A percentile compares a stretch with the other conserved stretches of the same genome.
These are phyloP conservation scores for Otolemur garnettii DNA, from an alignment of 2,113 vertebrate genomes.

Conservation along the genomic window DNA sequence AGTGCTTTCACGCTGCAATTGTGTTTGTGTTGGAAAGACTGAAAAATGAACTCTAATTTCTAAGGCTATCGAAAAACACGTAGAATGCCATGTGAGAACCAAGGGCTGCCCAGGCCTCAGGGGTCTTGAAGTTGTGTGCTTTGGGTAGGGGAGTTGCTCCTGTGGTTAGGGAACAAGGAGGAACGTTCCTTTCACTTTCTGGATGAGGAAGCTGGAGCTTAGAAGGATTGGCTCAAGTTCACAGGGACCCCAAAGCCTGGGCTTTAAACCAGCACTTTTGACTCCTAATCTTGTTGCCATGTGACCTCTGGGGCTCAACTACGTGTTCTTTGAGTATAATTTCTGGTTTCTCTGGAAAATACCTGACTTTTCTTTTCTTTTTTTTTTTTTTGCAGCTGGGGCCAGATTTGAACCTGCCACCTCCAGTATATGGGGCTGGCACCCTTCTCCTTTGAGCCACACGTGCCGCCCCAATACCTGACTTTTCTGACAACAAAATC, in stretches of 20 bases:
- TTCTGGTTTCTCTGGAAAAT: not conserved
- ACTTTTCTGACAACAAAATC: constrained; percentile 9
- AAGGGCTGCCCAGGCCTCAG: not conserved
- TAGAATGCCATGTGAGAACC: not conserved
- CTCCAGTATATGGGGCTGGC: no score
- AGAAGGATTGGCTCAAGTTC: not conserved
- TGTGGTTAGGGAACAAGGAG: not conserved
- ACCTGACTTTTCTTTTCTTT: no score
- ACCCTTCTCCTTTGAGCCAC: not conserved
- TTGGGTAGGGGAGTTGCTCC: not conserved
- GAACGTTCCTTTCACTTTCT: not conserved
- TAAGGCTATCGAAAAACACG: not conserved
- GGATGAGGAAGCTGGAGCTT: not conserved
- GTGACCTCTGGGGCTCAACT: not conserved
- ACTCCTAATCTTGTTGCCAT: not conserved
- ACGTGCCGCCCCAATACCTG: no score
- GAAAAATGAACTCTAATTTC: constrained; percentile 26
- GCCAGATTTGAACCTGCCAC: no score
- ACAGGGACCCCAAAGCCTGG: not conserved
- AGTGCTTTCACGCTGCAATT: not conserved
- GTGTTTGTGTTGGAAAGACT: constrained; percentile 7
- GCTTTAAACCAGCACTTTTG: not conserved
- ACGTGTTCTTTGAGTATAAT: not conserved
- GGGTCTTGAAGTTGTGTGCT: not conserved
- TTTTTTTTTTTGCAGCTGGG: no score